These are phyloP conservation scores for Montifringilla adamsi DNA, from an alignment of 2,113 vertebrate species.

Conservation along the genomic window DNA sequence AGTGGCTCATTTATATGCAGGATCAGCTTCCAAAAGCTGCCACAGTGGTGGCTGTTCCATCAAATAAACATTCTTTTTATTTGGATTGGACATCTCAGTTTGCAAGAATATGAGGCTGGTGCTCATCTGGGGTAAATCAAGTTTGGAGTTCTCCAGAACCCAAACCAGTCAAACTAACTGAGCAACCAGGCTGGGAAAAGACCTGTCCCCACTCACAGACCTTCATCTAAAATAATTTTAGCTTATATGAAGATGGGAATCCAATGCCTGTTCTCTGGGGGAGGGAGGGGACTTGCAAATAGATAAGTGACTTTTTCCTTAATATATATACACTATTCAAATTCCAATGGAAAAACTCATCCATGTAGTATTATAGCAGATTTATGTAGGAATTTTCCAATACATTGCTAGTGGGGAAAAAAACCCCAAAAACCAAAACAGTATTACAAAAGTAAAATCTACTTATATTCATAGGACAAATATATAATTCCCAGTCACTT, in stretches of 20 bases:
- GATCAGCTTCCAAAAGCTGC: neutral
- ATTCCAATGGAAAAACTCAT: neutral
- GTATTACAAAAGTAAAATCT: neutral
- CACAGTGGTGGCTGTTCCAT: neutral
- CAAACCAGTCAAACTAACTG: neutral
- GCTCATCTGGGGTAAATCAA: neutral
- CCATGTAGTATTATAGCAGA: neutral
- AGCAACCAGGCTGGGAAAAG: neutral
- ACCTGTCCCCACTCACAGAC: neutral
- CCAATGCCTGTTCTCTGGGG: neutral
- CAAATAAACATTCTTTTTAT: neutral
- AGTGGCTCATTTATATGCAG: neutral
- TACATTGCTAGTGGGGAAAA: neutral
- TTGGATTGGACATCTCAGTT: neutral
- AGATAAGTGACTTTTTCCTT: neutral
- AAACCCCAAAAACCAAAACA: neutral
- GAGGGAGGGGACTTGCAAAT: neutral
- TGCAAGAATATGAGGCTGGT: neutral
- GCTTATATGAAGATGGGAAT: neutral
- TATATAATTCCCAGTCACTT: neutral
- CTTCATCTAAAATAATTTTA: neutral
- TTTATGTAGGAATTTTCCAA: neutral
- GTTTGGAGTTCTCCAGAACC: neutral
- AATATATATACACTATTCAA: neutral
- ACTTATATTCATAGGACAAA: neutral